Conservation (phyloP, 2,797 vertebrate species). For the Macropodus opercularis region DNA sequence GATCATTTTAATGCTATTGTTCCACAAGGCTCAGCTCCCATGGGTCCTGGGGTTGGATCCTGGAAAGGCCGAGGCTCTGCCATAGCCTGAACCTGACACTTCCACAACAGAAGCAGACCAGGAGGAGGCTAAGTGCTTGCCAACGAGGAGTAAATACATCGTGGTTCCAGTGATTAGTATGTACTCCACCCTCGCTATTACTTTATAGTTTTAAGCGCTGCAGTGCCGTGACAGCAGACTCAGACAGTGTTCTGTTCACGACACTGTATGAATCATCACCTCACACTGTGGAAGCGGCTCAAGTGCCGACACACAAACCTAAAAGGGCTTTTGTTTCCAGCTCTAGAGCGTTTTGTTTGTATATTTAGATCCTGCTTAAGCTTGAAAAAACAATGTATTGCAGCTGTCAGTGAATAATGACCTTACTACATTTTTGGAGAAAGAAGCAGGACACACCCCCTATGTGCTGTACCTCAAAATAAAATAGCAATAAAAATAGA, state of each 20-base stretch:
- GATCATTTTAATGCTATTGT: constrained; percentile 71
- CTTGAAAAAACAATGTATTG: too few species aligned
- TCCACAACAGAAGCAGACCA: constrained; percentile 2
- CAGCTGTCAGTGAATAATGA: neutral
- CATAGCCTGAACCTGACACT: constrained; percentile 62
- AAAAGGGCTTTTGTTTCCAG: too few species aligned
- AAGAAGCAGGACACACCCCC: too few species aligned
- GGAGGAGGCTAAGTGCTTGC: constrained; percentile 29
- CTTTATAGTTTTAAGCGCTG: constrained; percentile 43
- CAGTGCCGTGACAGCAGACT: constrained; percentile 26
- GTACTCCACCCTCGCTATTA: constrained; percentile 35
- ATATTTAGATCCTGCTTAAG: too few species aligned
- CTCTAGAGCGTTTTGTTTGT: too few species aligned
- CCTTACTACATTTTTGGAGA: neutral
- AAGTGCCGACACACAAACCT: neutral
- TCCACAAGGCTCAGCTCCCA: constrained; percentile 16
- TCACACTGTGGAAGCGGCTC: neutral
- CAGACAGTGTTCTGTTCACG: constrained; percentile 16
- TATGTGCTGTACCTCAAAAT: neutral
- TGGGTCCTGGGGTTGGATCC: constrained; percentile 50
- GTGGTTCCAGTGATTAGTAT: constrained; percentile 20
- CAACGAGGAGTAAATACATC: constrained; percentile 14
- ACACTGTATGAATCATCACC: too few species aligned
- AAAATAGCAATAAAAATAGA: neutral
- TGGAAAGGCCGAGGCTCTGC: constrained; percentile 34